Conservation (phyloP, 2,888 invertebrate genomes). For the Amaurobius ferox region DNA sequence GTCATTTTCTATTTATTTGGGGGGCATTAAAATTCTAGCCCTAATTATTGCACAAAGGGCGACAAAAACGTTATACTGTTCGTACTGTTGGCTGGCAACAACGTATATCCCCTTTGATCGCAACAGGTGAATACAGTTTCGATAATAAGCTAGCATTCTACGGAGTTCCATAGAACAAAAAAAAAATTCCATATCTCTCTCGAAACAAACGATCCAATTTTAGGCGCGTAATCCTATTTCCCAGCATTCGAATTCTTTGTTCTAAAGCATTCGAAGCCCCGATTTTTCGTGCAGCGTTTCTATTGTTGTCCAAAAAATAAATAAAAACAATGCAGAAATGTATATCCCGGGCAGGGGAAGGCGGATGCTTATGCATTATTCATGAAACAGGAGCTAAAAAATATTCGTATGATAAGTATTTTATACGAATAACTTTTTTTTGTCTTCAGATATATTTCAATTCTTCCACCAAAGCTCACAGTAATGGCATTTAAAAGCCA, state of each 20-base stretch:
- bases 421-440: no score
- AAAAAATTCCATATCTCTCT: background rate
- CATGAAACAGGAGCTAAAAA: background rate
- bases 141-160: background rate
- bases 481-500: no score
- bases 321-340: background rate
- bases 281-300: background rate
- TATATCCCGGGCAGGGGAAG: background rate
- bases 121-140: slow-evolving; percentile 7
- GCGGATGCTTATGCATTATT: slow-evolving; percentile 2
- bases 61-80: no score
- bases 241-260: background rate
- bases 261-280: background rate
- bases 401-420: background rate
- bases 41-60: no score
- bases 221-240: background rate
- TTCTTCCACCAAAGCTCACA: no score
- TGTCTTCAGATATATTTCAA: no score
- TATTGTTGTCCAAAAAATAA: background rate
- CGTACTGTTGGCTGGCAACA: no score
- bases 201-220: slow-evolving; percentile 8
- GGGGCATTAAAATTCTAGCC: no score
- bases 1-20: no score
- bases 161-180: background rate
- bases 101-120: background rate